These are phyloP conservation scores for Scolanthus callimorphus DNA, from an alignment of 92 coral and sea anemone genomes.

Conservation along the genomic window DNA sequence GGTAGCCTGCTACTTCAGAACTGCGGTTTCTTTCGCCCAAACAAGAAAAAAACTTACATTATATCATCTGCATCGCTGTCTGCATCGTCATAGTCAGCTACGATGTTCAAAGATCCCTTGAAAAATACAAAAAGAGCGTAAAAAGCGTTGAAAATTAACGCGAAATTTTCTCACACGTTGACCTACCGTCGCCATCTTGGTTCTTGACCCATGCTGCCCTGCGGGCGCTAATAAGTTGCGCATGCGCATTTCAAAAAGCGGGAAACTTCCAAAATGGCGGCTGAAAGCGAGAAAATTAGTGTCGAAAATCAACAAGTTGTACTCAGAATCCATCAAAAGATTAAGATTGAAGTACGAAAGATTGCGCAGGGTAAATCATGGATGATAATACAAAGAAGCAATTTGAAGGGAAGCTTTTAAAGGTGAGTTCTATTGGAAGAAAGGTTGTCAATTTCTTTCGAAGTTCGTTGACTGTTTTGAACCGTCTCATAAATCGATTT, in stretches of 20 bases:
- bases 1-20: background rate
- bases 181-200: slow-evolving; percentile 88
- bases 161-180: slow-evolving; percentile 6
- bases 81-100: slow-evolving; percentile 72
- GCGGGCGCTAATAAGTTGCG: slow-evolving; percentile 21
- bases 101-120: slow-evolving; percentile 53
- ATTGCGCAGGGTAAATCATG: slow-evolving; percentile 61
- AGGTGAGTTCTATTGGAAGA: slow-evolving; percentile 41
- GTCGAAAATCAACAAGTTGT: slow-evolving; percentile 43
- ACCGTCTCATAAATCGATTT: no score
- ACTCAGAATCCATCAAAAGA: slow-evolving; percentile 52
- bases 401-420: slow-evolving; percentile 54
- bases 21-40: no score
- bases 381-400: slow-evolving; percentile 46
- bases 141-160: slow-evolving; percentile 1
- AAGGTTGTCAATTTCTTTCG: background rate
- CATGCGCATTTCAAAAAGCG: slow-evolving; percentile 83
- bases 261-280: slow-evolving; percentile 98
- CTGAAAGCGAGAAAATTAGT: slow-evolving; percentile 32
- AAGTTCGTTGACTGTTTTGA: no score
- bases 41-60: slow-evolving; percentile 28
- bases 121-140: background rate
- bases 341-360: slow-evolving; percentile 53
- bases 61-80: slow-evolving; percentile 59
- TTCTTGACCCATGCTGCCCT: slow-evolving; percentile 12